These are phyloP conservation scores for Lethenteron reissneri DNA, from an alignment of 2,113 vertebrate genomes.

Conservation along the genomic window DNA sequence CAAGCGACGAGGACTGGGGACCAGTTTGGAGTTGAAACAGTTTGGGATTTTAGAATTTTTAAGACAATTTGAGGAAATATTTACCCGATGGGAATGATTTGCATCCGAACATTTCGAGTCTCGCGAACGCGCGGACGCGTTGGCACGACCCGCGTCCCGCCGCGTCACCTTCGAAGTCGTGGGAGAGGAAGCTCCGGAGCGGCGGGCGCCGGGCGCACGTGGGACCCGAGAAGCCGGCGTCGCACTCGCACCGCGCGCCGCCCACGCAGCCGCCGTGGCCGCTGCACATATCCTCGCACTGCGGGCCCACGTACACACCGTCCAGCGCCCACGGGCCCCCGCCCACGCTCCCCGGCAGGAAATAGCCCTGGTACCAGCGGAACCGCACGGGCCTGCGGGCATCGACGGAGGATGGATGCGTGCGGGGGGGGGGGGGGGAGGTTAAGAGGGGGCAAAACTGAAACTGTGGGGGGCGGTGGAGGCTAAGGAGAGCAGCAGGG, in stretches of 20 bases:
- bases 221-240: constrained; percentile 53
- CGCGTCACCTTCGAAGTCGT: constrained; percentile 81
- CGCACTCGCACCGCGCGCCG: constrained; percentile 61
- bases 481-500: background rate
- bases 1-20: no score
- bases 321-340: constrained; percentile 88
- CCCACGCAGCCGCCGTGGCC: constrained; percentile 66
- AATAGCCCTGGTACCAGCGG: constrained; percentile 80
- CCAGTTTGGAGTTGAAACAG: no score
- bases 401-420: background rate
- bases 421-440: background rate
- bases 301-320: constrained; percentile 72
- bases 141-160: no score
- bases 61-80: no score
- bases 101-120: no score
- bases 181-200: constrained; percentile 80
- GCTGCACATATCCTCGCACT: constrained; percentile 85
- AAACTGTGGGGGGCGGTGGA: background rate
- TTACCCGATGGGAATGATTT: no score
- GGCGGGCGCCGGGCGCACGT: constrained; percentile 60
- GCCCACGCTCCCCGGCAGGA: constrained; percentile 45
- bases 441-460: background rate
- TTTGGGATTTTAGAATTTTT: no score
- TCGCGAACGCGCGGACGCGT: no score
- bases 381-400: constrained; percentile 58